Conservation (phyloP, 53 echinoderm and acorn worm species). For the Pentamera pediparva region DNA sequence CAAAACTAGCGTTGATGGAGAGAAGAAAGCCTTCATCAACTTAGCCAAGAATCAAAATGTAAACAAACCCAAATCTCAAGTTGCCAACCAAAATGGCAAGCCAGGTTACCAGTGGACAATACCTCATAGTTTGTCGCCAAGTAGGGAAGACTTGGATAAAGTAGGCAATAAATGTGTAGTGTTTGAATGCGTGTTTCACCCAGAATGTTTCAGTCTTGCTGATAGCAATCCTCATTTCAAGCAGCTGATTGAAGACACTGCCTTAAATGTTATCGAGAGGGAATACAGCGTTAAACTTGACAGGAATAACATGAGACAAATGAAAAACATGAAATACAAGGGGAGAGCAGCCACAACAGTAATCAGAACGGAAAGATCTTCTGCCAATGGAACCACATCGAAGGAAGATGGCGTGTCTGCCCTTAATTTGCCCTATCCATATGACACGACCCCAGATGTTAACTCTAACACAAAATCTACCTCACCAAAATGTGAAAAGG, state of each 20-base stretch:
- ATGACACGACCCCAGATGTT: conserved; percentile 16
- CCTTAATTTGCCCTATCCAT: conserved; percentile 79
- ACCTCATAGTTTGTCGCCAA: conserved; percentile 81
- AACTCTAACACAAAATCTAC: background rate
- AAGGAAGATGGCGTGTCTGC: conserved; percentile 61
- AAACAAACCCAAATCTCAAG: conserved; percentile 46
- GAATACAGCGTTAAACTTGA: conserved; percentile 76
- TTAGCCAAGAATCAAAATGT: conserved; percentile 75
- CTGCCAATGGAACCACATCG: conserved; percentile 36
- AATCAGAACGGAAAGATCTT: conserved; percentile 54
- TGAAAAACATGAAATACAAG: conserved; percentile 85
- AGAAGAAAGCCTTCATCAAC: conserved; percentile 89
- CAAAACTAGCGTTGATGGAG: conserved; percentile 89
- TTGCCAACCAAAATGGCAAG: conserved; percentile 39
- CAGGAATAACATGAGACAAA: conserved; percentile 63
- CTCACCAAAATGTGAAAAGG: background rate
- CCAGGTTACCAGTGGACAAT: conserved; percentile 63
- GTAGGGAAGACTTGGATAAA: conserved; percentile 84
- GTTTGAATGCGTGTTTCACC: conserved; percentile 87
- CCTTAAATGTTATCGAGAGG: conserved; percentile 71
- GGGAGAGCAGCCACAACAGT: conserved; percentile 65
- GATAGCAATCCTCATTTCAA: conserved; percentile 64
- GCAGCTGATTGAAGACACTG: conserved; percentile 73
- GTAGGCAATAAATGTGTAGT: conserved; percentile 71
- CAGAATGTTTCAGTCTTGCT: conserved; percentile 59